Evolutionary conservation across 92 coral and sea anemone genomes (phyloP).

Genomic region (Epizoanthus fatuus): DNA sequence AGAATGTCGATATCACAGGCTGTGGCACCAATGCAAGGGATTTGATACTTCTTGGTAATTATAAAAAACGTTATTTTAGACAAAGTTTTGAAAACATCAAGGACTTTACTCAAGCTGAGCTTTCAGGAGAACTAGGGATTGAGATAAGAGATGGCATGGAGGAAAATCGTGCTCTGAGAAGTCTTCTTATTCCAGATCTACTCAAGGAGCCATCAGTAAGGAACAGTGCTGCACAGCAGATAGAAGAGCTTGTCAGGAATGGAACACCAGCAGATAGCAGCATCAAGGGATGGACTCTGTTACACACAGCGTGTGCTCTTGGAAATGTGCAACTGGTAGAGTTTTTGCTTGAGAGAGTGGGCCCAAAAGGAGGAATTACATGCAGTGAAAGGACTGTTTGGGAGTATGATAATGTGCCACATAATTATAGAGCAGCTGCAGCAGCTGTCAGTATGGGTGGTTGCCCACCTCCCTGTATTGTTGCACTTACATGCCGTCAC

Average conservation of each 20-base stretch:
- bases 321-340: constrained; percentile 5
- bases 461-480: not conserved
- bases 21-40: not conserved
- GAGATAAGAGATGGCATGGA: not conserved
- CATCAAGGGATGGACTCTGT: not conserved
- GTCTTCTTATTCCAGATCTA: not conserved
- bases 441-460: not conserved
- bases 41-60: not conserved
- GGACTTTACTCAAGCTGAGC: not conserved
- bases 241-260: not conserved
- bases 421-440: not conserved
- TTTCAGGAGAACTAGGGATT: not conserved
- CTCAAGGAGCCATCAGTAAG: not conserved
- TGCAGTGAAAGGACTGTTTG: not conserved
- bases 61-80: too few relatives aligned
- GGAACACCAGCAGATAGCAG: constrained; percentile 15
- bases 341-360: not conserved
- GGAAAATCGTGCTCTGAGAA: not conserved
- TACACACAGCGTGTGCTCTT: constrained; percentile 5
- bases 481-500: not conserved
- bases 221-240: not conserved
- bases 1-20: constrained; percentile 1
- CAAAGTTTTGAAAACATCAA: too few relatives aligned
- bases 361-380: not conserved
- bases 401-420: not conserved